Evolutionary conservation across 2,888 invertebrate species (phyloP).

Genomic region (Steinernema carpocapsae): DNA sequence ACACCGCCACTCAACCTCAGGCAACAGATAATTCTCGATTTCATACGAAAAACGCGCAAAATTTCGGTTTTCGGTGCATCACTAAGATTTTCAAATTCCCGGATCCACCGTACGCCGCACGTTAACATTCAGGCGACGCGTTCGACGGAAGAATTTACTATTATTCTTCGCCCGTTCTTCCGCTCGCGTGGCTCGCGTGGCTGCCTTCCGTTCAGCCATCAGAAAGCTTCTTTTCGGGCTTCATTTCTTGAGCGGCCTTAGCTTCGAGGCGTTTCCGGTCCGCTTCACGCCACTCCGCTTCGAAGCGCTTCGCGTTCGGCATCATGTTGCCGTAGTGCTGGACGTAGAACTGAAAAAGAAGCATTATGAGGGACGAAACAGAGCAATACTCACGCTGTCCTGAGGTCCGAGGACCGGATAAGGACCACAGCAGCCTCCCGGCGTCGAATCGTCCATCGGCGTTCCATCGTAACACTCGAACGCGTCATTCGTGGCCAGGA

Average conservation of each 20-base stretch:
- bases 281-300: slow-evolving; percentile 13
- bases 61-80: no score
- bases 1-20: no score
- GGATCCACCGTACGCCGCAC: not conserved
- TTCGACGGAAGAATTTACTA: not conserved
- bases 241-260: not conserved
- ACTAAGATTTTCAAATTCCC: no score
- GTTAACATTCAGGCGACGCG: not conserved
- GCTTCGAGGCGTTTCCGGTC: slow-evolving; percentile 4
- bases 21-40: no score
- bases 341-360: slow-evolving; percentile 7
- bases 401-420: slow-evolving; percentile 36
- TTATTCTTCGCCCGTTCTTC: no score
- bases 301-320: slow-evolving; percentile 23
- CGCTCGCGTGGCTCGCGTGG: no score
- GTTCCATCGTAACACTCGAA: slow-evolving; percentile 39
- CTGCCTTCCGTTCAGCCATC: no score
- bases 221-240: not conserved
- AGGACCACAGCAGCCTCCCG: slow-evolving; percentile 41
- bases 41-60: no score
- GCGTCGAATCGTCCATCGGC: slow-evolving; percentile 37
- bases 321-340: slow-evolving; percentile 31
- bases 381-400: not conserved
- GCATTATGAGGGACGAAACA: not conserved
- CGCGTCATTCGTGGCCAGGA: slow-evolving; percentile 38